Evolutionary conservation across 1,140 invertebrate genomes (phyloP), one percentile per base, ranked within the genome.

Genomic region (Trichogramma pretiosum): DNA sequence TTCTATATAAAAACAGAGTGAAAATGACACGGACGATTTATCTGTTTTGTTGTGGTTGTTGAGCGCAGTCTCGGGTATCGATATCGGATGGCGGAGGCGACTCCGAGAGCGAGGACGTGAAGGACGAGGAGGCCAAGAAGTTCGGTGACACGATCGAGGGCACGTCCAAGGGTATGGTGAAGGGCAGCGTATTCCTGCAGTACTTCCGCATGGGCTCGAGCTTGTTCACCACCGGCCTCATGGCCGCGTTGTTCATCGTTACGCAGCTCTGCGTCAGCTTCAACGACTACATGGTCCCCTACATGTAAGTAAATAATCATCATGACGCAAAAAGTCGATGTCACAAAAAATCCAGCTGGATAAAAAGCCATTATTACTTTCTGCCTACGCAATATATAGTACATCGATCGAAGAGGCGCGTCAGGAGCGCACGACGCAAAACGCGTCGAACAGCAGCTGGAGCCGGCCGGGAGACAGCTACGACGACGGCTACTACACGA

Each of bases 251-350:
- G 3, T 79, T 78, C 35, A 48, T 77, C 9, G 52, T 77, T 1
- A 74, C 80, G 11, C 84, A 87, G 64, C 56, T 78, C 14, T 58
- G 76, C 21, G 78, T 74, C 24, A 85, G 82, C 51, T 70, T 76
- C 10, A 77, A 76, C 21, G 83, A 87, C 56, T 82, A 77, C 56
- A 85, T 80, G 65, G 67, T 84, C 8, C 77, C 79, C 28, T 79
- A 76, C 57, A 78, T 84, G 82, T 70, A 28, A 67, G 69, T 59
- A 53, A 50, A 36, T n/a, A n/a, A n/a, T n/a, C n/a, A n/a, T n/a
- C n/a, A n/a, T n/a, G n/a, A n/a, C n/a, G n/a, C n/a, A n/a, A n/a
- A n/a, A n/a, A n/a, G n/a, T n/a, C n/a, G n/a, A n/a, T n/a, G n/a
- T n/a, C n/a, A n/a, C n/a, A n/a, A n/a, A n/a, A n/a, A n/a, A n/a